These are phyloP conservation scores for Isurus oxyrinchus DNA, from an alignment of 2,113 vertebrate species.

Conservation along the genomic window DNA sequence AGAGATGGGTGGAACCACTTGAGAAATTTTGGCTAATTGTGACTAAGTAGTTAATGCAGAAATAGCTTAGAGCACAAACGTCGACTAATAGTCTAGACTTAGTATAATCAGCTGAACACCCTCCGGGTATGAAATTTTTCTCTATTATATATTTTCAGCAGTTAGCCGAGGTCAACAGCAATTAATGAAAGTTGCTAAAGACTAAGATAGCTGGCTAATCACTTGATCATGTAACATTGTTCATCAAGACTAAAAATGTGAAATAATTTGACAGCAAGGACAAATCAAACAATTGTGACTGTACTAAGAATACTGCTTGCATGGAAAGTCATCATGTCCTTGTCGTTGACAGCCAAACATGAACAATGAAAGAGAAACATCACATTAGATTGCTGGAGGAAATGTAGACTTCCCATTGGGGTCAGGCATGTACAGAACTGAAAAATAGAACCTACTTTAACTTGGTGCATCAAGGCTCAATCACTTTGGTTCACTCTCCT, in stretches of 20 bases:
- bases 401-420: conserved; percentile 27
- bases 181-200: conserved; percentile 18
- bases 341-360: conserved; percentile 24
- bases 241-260: neutral
- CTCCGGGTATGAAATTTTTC: neutral
- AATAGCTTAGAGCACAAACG: neutral
- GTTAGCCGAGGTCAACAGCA: neutral
- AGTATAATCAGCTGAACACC: neutral
- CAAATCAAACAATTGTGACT: neutral
- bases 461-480: conserved; percentile 21
- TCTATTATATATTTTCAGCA: neutral
- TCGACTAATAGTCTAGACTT: neutral
- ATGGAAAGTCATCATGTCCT: conserved; percentile 29
- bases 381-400: conserved; percentile 32
- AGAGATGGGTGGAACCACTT: neutral
- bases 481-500: conserved; percentile 16
- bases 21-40: neutral
- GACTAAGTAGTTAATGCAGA: neutral
- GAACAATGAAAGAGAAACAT: conserved; percentile 29
- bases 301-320: neutral
- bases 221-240: neutral
- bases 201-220: neutral
- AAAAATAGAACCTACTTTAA: conserved; percentile 28
- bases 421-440: conserved; percentile 12
- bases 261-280: conserved; percentile 21